Base-by-base conservation (phyloP, 2,797 vertebrate genomes). In the Cuniculus paca region DNA sequence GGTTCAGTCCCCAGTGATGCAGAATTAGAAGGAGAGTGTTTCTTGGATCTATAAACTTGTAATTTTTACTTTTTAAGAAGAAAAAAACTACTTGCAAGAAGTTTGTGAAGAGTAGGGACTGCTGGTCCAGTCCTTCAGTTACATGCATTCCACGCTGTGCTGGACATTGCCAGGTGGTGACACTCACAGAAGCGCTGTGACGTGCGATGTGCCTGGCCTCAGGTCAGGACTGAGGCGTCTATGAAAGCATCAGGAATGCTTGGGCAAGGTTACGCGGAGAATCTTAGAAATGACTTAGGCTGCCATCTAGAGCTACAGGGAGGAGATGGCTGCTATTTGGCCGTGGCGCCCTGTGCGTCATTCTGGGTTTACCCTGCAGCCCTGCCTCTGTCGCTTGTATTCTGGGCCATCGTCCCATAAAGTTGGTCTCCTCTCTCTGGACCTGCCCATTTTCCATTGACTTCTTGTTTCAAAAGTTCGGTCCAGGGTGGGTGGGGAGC, bases 61-160 rank as follows among this genome's bases (percentile, higher is more conserved):
- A 54, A 85, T 94, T 94, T 95, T 70, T 74, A 86, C 52, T 81
- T 92, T 94, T 95, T 75, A 78, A 90, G 56, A 90, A 83, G 86
- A 96, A 42, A 88, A 94, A 36, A 58, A 24, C n/a, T 58, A 78
- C 65, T 82, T 94, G 70, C 70, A 90, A 42, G 89, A 81, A 90
- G 89, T 70, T 65, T 79, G 58, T 96, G 79, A 88, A 84, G 36
- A 70, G 82, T 88, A 94, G 79, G 7, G 78, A 74, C 72, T 63
- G 28, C 90, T 79, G 92, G 56, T 68, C 39, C 14, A 50, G 17
- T 72, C 42, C 81, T 13, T 91, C 28, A 94, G 2, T 87, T 90
- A 82, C 5, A 20, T 65, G n/a, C 39, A 52, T 89, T 84, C 26
- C 17, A 42, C 61, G 80, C 52, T 77, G 22, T 93, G 6, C 54